Percentiles rank a stretch among this genome's conserved stretches.
phyloP scores from a whole-genome alignment of 2,888 invertebrate species.

The Idaea dimidiata region DNA sequence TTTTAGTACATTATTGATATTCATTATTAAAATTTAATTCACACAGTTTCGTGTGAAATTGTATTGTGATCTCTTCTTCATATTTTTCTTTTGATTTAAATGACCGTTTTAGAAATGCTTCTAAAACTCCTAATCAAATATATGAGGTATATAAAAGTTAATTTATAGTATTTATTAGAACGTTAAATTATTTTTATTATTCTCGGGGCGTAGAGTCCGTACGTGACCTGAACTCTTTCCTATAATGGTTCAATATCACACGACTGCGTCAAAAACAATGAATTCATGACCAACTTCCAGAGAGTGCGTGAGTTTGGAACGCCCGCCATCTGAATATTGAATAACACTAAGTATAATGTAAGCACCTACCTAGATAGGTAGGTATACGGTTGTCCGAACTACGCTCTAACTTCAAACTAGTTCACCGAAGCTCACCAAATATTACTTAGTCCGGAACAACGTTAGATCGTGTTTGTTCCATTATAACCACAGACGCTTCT shows the following conservation, averaged over 20 bases:
- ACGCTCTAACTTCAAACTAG: slow-evolving; percentile 20
- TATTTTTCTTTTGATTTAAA: background rate
- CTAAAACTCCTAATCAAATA: too few species aligned
- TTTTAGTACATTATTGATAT: too few species aligned
- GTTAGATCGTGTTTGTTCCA: slow-evolving; percentile 46
- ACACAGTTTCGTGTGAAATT: too few species aligned
- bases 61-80: too few species aligned
- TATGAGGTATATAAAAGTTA: too few species aligned
- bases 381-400: slow-evolving; percentile 18
- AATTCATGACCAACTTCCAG: slow-evolving; percentile 73
- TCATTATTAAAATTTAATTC: too few species aligned
- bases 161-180: background rate
- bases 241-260: slow-evolving; percentile 74
- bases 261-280: slow-evolving; percentile 73
- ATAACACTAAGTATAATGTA: slow-evolving; percentile 50
- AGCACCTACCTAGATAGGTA: slow-evolving; percentile 24
- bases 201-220: slow-evolving; percentile 54
- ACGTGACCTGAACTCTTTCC: slow-evolving; percentile 77
- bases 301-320: slow-evolving; percentile 55
- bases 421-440: slow-evolving; percentile 24
- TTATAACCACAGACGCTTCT: slow-evolving; percentile 40
- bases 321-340: slow-evolving; percentile 57
- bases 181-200: slow-evolving; percentile 54
- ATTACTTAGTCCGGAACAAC: slow-evolving; percentile 28
- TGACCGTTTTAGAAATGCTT: background rate